Percentiles rank a stretch among this genome's conserved stretches.
Evolutionary conservation across 2,888 invertebrate genomes (phyloP).

Genomic region (Drosophila mimetica): DNA sequence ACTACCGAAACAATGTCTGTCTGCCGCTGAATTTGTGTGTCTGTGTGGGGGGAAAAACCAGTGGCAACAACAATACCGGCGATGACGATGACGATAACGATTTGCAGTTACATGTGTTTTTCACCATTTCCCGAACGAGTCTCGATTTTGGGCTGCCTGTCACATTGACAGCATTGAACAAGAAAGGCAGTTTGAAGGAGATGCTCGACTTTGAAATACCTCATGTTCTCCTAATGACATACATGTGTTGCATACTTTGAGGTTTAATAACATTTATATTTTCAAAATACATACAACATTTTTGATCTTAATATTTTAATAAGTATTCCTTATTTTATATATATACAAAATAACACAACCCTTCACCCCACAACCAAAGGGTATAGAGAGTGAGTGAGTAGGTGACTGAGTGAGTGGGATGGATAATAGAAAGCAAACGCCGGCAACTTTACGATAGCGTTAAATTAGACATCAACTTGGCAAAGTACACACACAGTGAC

Average conservation of each 20-base stretch:
- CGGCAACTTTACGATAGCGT: slow-evolving; percentile 74
- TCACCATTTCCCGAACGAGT: slow-evolving; percentile 56
- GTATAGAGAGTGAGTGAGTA: background rate
- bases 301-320: no score
- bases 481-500: slow-evolving; percentile 46
- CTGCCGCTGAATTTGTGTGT: slow-evolving; percentile 1
- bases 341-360: background rate
- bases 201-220: background rate
- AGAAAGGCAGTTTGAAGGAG: background rate
- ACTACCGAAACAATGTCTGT: slow-evolving; percentile 44
- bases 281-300: no score
- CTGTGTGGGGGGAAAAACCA: slow-evolving; percentile 7
- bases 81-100: slow-evolving; percentile 53
- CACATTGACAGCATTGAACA: slow-evolving; percentile 67
- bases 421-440: slow-evolving; percentile 54
- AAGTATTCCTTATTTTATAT: no score
- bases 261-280: no score
- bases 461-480: slow-evolving; percentile 77
- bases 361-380: background rate
- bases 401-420: slow-evolving; percentile 5
- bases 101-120: slow-evolving; percentile 62
- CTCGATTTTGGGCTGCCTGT: slow-evolving; percentile 59
- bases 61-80: slow-evolving; percentile 20
- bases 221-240: background rate
- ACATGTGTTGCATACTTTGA: background rate